Percentiles rank a stretch among this genome's conserved stretches.
phyloP scores from a whole-genome alignment of 37 sponge, comb jelly and placozoan genomes.

The Chondrosia reniformis region DNA sequence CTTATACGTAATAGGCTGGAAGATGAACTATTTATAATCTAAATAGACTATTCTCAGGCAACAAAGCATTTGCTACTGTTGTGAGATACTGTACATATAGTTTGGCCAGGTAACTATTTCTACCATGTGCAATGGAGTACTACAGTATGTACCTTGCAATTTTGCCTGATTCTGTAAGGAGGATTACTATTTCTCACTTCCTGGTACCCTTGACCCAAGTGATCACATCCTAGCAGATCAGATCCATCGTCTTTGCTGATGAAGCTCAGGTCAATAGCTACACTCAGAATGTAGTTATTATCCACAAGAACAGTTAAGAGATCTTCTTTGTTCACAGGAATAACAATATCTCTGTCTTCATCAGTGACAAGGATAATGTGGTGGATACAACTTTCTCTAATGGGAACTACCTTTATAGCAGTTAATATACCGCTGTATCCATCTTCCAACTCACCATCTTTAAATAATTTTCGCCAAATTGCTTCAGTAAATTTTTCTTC shows the following conservation, averaged over 20 bases:
- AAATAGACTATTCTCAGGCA: no score
- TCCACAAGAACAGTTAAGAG: slow-evolving; percentile 20
- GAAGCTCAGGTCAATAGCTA: slow-evolving; percentile 19
- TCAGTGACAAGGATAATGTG: slow-evolving; percentile 41
- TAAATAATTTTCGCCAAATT: slow-evolving; percentile 18
- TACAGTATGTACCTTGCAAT: not conserved
- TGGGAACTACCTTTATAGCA: slow-evolving; percentile 26
- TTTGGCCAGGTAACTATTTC: no score
- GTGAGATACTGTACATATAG: no score
- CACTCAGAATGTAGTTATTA: slow-evolving; percentile 34
- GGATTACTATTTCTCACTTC: not conserved
- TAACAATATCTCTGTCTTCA: slow-evolving; percentile 50
- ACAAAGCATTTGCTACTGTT: no score
- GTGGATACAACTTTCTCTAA: not conserved
- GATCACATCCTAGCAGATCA: not conserved
- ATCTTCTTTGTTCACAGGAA: not conserved
- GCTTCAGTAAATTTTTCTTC: not conserved
- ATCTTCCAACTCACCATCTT: slow-evolving; percentile 53
- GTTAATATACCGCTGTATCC: slow-evolving; percentile 59
- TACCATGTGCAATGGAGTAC: no score
- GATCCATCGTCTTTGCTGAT: not conserved
- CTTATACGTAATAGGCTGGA: no score
- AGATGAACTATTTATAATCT: no score
- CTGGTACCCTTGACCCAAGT: not conserved
- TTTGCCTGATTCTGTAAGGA: not conserved